Percentiles rank a stretch among this genome's conserved stretches.
Evolutionary conservation across 2,888 invertebrate species (phyloP).

Genomic region (Latheticus oryzae): DNA sequence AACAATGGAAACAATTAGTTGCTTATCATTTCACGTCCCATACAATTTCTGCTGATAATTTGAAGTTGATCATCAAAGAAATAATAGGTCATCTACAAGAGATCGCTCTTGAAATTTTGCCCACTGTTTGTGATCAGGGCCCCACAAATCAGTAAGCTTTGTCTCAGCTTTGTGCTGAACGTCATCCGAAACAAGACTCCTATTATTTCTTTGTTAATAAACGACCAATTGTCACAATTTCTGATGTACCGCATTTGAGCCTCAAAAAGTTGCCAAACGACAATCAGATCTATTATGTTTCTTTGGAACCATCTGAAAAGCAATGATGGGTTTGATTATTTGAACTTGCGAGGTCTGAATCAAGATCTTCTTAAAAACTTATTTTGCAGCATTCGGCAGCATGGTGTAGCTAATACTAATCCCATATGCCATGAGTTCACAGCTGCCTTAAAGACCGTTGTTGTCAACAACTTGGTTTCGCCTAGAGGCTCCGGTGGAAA

Average conservation of each 20-base stretch:
- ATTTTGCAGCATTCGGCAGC: slow-evolving; percentile 15
- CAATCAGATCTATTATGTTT: neutral
- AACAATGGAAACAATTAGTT: neutral
- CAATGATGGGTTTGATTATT: slow-evolving; percentile 5
- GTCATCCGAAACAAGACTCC: neutral
- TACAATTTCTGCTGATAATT: neutral
- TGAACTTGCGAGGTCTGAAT: slow-evolving; percentile 1
- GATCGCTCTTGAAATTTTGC: neutral
- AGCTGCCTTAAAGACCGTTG: slow-evolving; percentile 20
- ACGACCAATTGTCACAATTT: slow-evolving; percentile 6
- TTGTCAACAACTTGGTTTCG: slow-evolving; percentile 18
- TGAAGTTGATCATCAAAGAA: neutral
- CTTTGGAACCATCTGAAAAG: slow-evolving; percentile 1
- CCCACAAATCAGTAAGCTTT: neutral
- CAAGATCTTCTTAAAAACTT: slow-evolving; percentile 10
- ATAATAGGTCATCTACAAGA: neutral
- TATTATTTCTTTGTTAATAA: slow-evolving; percentile 6
- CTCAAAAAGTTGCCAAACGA: slow-evolving; percentile 15
- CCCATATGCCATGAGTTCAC: slow-evolving; percentile 19
- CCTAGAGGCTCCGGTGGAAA: neutral
- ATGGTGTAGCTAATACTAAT: slow-evolving; percentile 8
- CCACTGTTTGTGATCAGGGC: neutral
- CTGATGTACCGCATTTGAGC: slow-evolving; percentile 16
- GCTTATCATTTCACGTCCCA: neutral
- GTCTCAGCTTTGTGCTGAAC: slow-evolving; percentile 10